Evolutionary conservation across 1,140 invertebrate genomes (phyloP).

Genomic region (Drosophila pectinifera): DNA sequence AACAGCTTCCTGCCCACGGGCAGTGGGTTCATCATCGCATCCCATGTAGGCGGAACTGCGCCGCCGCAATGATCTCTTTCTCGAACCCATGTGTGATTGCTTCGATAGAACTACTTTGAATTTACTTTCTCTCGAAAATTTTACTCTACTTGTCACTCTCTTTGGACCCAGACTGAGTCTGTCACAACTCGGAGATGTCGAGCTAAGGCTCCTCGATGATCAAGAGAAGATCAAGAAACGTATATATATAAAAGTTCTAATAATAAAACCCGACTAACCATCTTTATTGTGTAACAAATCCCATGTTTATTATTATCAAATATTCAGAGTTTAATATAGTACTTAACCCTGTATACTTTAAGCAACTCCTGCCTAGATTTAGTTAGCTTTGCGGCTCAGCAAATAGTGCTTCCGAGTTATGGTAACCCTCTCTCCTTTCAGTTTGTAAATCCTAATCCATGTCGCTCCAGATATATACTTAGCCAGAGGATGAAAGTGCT

Average conservation of each 20-base stretch:
- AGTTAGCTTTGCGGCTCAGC: too few species aligned
- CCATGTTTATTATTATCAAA: too few species aligned
- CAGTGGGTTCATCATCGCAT: background rate
- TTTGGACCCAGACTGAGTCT: background rate
- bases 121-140: conserved; percentile 12
- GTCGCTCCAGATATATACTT: conserved; percentile 21
- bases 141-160: background rate
- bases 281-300: too few species aligned
- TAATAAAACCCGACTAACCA: too few species aligned
- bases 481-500: conserved; percentile 1
- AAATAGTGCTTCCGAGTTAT: background rate
- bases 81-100: conserved; percentile 4
- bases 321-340: too few species aligned
- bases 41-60: too few species aligned
- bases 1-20: background rate
- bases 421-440: background rate
- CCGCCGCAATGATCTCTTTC: background rate
- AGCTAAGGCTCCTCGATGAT: conserved; percentile 3
- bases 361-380: too few species aligned
- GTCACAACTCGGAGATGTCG: background rate
- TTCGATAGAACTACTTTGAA: background rate
- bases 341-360: too few species aligned
- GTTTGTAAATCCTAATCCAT: conserved; percentile 7
- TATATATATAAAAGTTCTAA: too few species aligned
- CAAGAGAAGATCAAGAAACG: too few species aligned